Conservation (phyloP, 2,113 vertebrate species). For the Dasyurus viverrinus region DNA sequence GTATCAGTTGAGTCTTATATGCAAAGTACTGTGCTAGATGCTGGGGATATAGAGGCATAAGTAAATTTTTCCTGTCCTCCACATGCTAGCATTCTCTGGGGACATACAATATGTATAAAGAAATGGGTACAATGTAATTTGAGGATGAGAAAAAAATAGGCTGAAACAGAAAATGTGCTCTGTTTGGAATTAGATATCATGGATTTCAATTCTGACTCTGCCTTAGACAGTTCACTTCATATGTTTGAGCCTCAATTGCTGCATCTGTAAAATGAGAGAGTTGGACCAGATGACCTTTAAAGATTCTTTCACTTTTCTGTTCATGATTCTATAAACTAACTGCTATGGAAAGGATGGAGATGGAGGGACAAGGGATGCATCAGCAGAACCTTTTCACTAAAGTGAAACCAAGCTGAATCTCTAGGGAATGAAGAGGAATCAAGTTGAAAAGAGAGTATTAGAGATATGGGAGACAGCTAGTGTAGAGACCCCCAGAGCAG, state of each 20-base stretch:
- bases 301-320: not conserved
- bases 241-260: not conserved
- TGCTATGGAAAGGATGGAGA: not conserved
- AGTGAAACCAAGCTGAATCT: not conserved
- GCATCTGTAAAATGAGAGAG: not conserved
- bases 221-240: not conserved
- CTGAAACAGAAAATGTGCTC: not conserved
- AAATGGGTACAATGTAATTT: not conserved
- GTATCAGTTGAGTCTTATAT: not conserved
- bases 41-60: not conserved
- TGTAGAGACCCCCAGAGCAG: not conserved
- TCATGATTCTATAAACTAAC: not conserved
- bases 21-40: not conserved
- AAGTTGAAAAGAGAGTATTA: not conserved
- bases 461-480: not conserved
- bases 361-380: not conserved
- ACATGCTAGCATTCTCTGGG: conserved; percentile 5
- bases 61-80: not conserved
- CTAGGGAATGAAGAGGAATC: not conserved
- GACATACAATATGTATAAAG: not conserved
- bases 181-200: not conserved
- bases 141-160: not conserved
- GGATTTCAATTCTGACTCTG: not conserved
- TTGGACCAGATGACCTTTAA: not conserved
- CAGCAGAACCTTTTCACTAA: not conserved